Conservation (phyloP, 2,888 invertebrate species). For the Glyphotaelius pellucidus region DNA sequence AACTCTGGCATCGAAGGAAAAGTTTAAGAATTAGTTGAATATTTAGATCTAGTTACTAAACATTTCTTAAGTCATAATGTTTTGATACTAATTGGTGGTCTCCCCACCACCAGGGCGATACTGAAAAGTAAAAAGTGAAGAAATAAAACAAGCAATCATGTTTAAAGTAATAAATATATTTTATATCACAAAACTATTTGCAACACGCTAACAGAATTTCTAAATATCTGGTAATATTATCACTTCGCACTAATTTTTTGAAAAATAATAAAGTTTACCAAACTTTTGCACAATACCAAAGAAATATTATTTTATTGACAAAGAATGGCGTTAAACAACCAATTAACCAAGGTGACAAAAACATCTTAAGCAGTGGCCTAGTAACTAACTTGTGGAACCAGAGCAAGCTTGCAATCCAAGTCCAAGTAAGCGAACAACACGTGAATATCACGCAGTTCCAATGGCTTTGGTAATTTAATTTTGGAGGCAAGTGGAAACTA, state of each 20-base stretch:
- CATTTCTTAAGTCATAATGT: not conserved
- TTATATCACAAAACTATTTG: slow-evolving; percentile 67
- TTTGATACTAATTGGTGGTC: not conserved
- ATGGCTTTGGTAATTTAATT: not conserved
- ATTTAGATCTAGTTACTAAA: too few species aligned
- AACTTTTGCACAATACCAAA: slow-evolving; percentile 33
- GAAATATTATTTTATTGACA: slow-evolving; percentile 12
- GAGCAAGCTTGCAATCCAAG: not conserved
- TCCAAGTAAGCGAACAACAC: not conserved
- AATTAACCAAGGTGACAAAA: not conserved
- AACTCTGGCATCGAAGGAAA: too few species aligned
- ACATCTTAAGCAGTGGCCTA: not conserved
- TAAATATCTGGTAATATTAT: slow-evolving; percentile 60
- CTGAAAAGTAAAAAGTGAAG: not conserved
- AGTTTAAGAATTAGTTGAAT: too few species aligned
- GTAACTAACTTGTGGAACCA: not conserved
- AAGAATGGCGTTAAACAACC: not conserved
- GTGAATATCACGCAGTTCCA: not conserved
- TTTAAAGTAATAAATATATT: slow-evolving; percentile 66
- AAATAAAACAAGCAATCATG: slow-evolving; percentile 23
- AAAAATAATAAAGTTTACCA: slow-evolving; percentile 39
- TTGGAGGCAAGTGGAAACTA: not conserved
- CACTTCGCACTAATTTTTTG: slow-evolving; percentile 55
- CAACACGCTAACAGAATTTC: slow-evolving; percentile 64
- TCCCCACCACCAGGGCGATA: not conserved